Evolutionary conservation across 2,888 invertebrate species (phyloP).

Genomic region (Proisotoma minuta): DNA sequence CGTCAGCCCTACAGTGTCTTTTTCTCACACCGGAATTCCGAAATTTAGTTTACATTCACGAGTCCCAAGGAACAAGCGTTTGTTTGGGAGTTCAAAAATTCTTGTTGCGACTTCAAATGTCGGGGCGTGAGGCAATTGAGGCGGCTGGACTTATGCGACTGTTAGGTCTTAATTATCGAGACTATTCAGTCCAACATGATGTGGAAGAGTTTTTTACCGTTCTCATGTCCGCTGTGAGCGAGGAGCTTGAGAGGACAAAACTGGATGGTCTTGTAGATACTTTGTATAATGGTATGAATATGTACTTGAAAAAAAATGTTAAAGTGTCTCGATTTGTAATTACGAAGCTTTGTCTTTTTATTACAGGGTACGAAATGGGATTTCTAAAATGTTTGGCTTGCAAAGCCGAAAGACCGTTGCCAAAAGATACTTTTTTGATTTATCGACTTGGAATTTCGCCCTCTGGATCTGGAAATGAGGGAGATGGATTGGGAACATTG

Average conservation of each 20-base stretch:
- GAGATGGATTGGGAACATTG: slow-evolving; percentile 45
- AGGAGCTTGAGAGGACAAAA: slow-evolving; percentile 74
- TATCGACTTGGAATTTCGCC: background rate
- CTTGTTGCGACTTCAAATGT: slow-evolving; percentile 76
- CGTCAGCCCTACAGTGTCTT: slow-evolving; percentile 78
- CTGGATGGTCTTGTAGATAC: slow-evolving; percentile 76
- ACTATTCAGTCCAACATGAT: slow-evolving; percentile 89
- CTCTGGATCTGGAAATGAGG: slow-evolving; percentile 1
- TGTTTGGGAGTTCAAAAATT: slow-evolving; percentile 80
- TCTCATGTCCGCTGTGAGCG: slow-evolving; percentile 84
- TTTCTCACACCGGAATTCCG: slow-evolving; percentile 90
- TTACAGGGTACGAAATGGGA: too few species aligned
- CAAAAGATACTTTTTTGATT: background rate
- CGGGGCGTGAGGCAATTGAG: slow-evolving; percentile 70
- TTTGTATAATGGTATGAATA: slow-evolving; percentile 59
- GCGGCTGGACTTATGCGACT: slow-evolving; percentile 80
- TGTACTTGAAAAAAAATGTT: background rate
- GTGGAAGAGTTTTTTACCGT: slow-evolving; percentile 84
- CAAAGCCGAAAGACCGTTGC: too few species aligned
- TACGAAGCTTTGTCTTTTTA: too few species aligned
- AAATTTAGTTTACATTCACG: slow-evolving; percentile 70
- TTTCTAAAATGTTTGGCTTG: too few species aligned
- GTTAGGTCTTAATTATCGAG: slow-evolving; percentile 84
- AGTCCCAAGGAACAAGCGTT: slow-evolving; percentile 76
- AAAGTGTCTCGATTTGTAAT: background rate